Evolutionary conservation across 2,797 vertebrate species (phyloP).

Genomic region (Argentina silus): DNA sequence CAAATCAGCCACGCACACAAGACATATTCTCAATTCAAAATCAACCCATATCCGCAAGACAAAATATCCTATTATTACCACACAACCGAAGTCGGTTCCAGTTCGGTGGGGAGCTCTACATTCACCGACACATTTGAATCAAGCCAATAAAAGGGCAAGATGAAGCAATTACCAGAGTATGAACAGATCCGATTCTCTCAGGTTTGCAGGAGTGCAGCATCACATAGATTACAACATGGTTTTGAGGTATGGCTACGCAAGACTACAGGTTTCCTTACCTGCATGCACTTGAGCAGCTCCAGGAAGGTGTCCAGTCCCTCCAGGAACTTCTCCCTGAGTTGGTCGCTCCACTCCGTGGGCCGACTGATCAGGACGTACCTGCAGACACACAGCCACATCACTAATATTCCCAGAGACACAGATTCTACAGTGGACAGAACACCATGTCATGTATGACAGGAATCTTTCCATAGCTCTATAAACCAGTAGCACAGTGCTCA

Average conservation of each 20-base stretch:
- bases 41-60: too few relatives aligned
- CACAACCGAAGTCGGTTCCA: too few relatives aligned
- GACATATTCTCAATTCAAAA: background rate
- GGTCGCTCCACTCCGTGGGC: constrained; percentile 88
- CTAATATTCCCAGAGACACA: background rate
- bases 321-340: constrained; percentile 89
- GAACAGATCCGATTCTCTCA: too few relatives aligned
- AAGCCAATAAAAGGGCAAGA: too few relatives aligned
- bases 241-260: too few relatives aligned
- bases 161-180: too few relatives aligned
- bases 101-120: too few relatives aligned
- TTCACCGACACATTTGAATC: too few relatives aligned
- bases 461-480: background rate
- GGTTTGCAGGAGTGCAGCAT: too few relatives aligned
- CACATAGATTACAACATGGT: too few relatives aligned
- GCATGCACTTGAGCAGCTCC: constrained; percentile 95
- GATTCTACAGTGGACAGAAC: background rate
- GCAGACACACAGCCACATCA: constrained; percentile 23
- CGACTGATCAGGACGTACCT: constrained; percentile 95
- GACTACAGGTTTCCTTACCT: constrained; percentile 74
- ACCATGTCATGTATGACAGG: background rate
- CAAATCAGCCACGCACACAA: background rate
- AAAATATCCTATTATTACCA: too few relatives aligned
- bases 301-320: constrained; percentile 93
- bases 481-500: too few relatives aligned